A percentile compares a stretch with the other conserved stretches of the same genome.
Evolutionary conservation across 2,113 vertebrate genomes (phyloP).

Genomic region (Suricata suricatta): DNA sequence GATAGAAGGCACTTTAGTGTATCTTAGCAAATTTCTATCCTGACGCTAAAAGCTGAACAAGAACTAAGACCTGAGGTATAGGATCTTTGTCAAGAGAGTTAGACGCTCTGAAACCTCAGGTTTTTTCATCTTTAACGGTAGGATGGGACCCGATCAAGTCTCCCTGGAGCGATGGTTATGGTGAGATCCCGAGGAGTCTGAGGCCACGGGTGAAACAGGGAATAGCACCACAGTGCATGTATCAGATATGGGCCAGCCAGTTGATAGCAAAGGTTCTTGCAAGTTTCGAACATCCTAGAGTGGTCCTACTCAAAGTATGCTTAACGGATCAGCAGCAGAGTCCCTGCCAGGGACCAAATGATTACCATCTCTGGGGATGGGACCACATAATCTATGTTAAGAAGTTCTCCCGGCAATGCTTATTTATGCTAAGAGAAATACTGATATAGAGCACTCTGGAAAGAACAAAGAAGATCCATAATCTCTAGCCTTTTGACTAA

Average conservation of each 20-base stretch:
- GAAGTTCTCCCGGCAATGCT: background rate
- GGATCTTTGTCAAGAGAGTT: background rate
- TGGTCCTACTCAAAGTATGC: background rate
- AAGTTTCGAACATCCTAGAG: conserved; percentile 1
- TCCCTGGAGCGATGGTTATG: background rate
- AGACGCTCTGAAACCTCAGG: background rate
- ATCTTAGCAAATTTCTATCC: conserved; percentile 36
- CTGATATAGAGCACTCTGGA: background rate
- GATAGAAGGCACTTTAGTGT: background rate
- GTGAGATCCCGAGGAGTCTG: background rate
- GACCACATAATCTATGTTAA: background rate
- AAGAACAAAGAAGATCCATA: background rate
- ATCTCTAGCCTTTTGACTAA: background rate
- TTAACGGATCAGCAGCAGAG: background rate
- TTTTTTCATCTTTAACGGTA: background rate
- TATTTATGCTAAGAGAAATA: background rate
- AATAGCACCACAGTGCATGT: background rate
- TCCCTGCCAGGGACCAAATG: background rate
- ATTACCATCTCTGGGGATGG: background rate
- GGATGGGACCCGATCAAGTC: background rate
- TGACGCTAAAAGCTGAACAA: background rate
- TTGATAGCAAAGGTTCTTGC: background rate
- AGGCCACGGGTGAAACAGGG: background rate
- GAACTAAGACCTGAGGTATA: background rate
- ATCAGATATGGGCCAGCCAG: background rate